phyloP scores from a whole-genome alignment of 30 jellyfish, hydroid and myxozoan genomes.

The Chironex yamaguchii region DNA sequence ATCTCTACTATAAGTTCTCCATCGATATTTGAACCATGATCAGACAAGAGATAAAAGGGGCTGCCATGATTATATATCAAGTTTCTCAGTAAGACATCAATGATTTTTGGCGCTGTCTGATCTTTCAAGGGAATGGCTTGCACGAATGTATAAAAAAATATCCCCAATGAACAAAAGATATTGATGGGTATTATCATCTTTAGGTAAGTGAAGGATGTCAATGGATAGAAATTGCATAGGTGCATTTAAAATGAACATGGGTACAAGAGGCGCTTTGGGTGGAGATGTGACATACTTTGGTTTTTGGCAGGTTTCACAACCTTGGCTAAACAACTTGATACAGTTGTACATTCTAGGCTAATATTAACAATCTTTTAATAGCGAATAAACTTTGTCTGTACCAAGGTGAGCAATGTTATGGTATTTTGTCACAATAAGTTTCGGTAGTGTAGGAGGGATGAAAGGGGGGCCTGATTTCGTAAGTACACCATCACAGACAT shows the following conservation, averaged over 20 bases:
- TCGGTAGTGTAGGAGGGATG: slow-evolving; percentile 26
- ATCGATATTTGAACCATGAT: slow-evolving; percentile 70
- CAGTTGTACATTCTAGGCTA: slow-evolving; percentile 10
- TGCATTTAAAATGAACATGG: slow-evolving; percentile 50
- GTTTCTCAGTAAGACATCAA: slow-evolving; percentile 4
- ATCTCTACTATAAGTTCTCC: slow-evolving; percentile 49
- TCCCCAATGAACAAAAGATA: slow-evolving; percentile 30
- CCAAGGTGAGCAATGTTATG: slow-evolving; percentile 58
- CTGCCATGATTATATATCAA: slow-evolving; percentile 50
- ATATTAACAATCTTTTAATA: slow-evolving; percentile 28
- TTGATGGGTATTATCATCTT: slow-evolving; percentile 6
- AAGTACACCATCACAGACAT: slow-evolving; percentile 29
- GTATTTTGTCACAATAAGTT: slow-evolving; percentile 1
- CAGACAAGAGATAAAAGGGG: slow-evolving; percentile 53
- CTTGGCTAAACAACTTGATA: slow-evolving; percentile 4
- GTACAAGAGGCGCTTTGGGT: slow-evolving; percentile 54
- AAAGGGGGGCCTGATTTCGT: slow-evolving; percentile 53
- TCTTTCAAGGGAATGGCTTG: slow-evolving; percentile 39
- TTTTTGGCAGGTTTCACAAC: slow-evolving; percentile 48
- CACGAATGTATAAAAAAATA: slow-evolving; percentile 4
- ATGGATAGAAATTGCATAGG: slow-evolving; percentile 56
- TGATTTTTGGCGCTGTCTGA: slow-evolving; percentile 41
- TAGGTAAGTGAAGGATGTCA: slow-evolving; percentile 57
- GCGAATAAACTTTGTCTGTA: slow-evolving; percentile 37
- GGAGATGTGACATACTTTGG: slow-evolving; percentile 23